Base-by-base conservation (phyloP, 2,888 invertebrate species). In the Cabera pusaria region DNA sequence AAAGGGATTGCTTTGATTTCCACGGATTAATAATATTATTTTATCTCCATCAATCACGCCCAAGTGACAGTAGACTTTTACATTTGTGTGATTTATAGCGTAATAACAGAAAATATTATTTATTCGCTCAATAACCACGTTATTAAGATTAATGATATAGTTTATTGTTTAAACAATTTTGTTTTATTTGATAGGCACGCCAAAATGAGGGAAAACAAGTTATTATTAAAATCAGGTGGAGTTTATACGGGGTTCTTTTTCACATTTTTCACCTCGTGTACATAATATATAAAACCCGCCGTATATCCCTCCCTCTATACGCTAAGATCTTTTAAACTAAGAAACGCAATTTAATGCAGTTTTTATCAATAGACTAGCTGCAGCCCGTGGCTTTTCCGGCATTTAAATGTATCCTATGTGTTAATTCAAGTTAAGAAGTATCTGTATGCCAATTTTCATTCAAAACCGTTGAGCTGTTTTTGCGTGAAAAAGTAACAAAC, bases 141-240 rank as follows among this genome's bases (percentile, higher is more conserved):
- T 59, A 49, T 44, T 25, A 45, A 46, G 46, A 54, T 54, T 43
- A 44, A 49, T 50, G 48, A 41, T 29, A 25, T 32, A 51, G 48
- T 43, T 49, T 49, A 46, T 49, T 48, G 48, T 43, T 43, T 21
- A 34, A 45, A 46, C 22, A 46, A 37, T 46, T 42, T 27, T 32
- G 35, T 41, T 48, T 44, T 34, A 43, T 49, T 41, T 42, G 38
- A 46, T 34, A 38, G 32, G 26, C 34, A 29, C 34, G 39, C 39
- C 25, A 44, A 21, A 43, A 36, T 25, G 33, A 41, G 31, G 24
- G 35, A 25, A 32, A 34, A 41, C 29, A 39, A 18, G 37, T 42
- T 45, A 44, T 37, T 46, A 49, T 52, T 44, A 39, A 41, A 51
- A 51, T 41, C 12, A 26, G 17, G 5, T 43, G 49, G 6, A 53